Percentiles rank a stretch among this genome's conserved stretches.
phyloP scores from a whole-genome alignment of 1,140 invertebrate species.

The Globodera ellingtonae region DNA sequence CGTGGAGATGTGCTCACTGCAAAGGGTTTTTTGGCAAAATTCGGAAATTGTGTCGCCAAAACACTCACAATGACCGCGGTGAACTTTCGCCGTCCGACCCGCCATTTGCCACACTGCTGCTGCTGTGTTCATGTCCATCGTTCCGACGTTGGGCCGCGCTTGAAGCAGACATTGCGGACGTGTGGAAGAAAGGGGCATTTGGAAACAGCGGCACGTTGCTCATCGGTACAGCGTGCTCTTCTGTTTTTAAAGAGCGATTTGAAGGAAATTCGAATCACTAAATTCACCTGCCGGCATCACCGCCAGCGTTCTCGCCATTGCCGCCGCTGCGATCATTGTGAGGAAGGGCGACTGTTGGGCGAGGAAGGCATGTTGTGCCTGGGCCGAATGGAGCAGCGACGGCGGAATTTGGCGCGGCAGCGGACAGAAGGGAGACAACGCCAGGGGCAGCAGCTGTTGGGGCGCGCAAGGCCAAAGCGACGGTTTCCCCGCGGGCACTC shows the following conservation, averaged over 20 bases:
- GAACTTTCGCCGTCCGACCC: conserved; percentile 56
- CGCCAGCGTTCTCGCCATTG: conserved; percentile 41
- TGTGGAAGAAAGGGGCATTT: neutral
- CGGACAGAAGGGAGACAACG: conserved; percentile 3
- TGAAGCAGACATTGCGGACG: neutral
- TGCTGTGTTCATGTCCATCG: neutral
- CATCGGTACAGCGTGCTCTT: neutral
- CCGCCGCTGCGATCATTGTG: conserved; percentile 44
- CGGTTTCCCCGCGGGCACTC: neutral
- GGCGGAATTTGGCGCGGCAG: conserved; percentile 1
- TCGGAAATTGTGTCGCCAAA: neutral
- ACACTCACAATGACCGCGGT: conserved; percentile 33
- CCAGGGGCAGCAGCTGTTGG: neutral
- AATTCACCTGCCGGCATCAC: neutral
- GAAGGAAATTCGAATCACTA: neutral
- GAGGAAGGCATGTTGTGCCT: conserved; percentile 66
- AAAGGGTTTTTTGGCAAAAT: neutral
- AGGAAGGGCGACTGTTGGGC: conserved; percentile 67
- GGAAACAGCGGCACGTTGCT: neutral
- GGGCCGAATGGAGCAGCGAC: conserved; percentile 28
- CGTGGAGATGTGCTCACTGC: conserved; percentile 5
- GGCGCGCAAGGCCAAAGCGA: neutral
- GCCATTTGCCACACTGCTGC: neutral
- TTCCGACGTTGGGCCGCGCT: neutral
- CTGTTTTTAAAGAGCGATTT: neutral